Percentiles rank a stretch among this genome's conserved stretches.
Conservation (phyloP, 2,797 vertebrate genomes). For the Danio albolineatus region DNA sequence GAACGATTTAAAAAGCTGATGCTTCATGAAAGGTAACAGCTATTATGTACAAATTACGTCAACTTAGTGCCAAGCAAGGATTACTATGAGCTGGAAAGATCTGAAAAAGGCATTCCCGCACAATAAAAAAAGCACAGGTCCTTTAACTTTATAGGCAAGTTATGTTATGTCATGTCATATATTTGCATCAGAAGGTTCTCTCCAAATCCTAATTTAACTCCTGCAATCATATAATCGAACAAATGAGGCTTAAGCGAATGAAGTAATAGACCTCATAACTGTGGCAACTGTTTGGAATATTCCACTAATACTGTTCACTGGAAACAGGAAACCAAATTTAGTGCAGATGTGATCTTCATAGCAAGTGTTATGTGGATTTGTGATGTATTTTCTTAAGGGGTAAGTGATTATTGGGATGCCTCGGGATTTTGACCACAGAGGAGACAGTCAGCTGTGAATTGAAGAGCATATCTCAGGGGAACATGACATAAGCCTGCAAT, state of each 20-base stretch:
- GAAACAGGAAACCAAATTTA: slow-evolving; percentile 26
- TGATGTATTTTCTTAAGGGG: slow-evolving; percentile 29
- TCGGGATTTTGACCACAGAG: slow-evolving; percentile 5
- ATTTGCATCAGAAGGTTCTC: background rate
- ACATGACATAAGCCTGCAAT: slow-evolving; percentile 46
- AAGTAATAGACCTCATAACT: background rate
- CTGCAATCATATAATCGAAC: background rate
- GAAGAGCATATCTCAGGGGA: slow-evolving; percentile 33
- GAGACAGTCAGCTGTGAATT: slow-evolving; percentile 48
- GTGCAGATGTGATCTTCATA: slow-evolving; percentile 30
- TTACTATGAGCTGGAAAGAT: background rate
- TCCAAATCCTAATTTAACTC: background rate
- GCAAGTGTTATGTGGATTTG: slow-evolving; percentile 40
- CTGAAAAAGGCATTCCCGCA: background rate
- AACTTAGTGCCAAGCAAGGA: background rate
- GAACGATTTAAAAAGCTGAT: background rate
- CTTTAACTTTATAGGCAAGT: background rate
- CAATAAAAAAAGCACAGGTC: background rate
- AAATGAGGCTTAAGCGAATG: background rate
- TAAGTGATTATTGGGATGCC: slow-evolving; percentile 39
- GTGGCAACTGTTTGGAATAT: background rate
- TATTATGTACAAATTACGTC: background rate
- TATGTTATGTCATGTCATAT: background rate
- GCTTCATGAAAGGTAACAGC: background rate
- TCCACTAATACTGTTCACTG: background rate